phyloP scores from a whole-genome alignment of 2,113 vertebrate genomes.

The Tragelaphus strepsiceros region DNA sequence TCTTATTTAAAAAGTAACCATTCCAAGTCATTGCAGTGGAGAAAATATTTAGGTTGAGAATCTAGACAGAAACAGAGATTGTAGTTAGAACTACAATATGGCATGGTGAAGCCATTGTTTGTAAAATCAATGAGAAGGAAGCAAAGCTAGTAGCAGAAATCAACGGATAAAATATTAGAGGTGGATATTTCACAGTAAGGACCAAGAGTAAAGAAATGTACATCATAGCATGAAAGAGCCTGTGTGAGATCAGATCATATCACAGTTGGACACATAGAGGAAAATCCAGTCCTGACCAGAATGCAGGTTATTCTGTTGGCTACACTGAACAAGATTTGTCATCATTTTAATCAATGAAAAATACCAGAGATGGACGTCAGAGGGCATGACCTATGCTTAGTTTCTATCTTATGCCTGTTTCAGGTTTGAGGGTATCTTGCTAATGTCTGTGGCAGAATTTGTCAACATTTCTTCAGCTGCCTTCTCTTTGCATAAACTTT shows the following conservation, averaged over 20 bases:
- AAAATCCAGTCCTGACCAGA: background rate
- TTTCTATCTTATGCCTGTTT: background rate
- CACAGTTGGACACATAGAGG: background rate
- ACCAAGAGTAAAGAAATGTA: background rate
- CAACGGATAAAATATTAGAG: background rate
- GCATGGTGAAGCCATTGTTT: background rate
- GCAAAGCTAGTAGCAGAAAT: background rate
- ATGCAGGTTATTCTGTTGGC: background rate
- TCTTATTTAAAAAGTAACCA: background rate
- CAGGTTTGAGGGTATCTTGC: background rate
- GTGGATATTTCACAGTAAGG: background rate
- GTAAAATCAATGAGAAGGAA: background rate
- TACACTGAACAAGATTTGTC: background rate
- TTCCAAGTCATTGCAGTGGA: background rate
- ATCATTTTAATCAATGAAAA: background rate
- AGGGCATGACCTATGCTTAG: background rate
- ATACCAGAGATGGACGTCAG: background rate
- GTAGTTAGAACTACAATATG: background rate
- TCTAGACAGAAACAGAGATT: background rate
- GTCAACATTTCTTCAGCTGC: background rate
- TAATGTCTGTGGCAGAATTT: background rate
- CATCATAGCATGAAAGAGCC: background rate
- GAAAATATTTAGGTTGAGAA: background rate
- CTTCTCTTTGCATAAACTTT: background rate
- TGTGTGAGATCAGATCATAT: background rate